Evolutionary conservation across 2,797 vertebrate species (phyloP).

Genomic region (Pelobates cultripes): DNA sequence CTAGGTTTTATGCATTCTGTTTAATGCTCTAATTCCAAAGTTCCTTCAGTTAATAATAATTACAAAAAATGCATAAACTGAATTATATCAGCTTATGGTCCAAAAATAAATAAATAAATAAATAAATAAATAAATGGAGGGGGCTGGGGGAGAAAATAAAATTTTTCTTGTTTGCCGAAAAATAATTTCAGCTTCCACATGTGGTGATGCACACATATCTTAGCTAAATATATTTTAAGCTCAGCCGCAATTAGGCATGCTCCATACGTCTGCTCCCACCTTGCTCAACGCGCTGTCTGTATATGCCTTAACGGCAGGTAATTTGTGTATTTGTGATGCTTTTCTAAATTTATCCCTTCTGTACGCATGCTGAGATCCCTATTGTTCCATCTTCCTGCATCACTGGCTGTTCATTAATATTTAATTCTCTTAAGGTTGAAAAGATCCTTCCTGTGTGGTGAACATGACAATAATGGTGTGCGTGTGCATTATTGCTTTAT

Average conservation of each 20-base stretch:
- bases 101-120: too few relatives aligned
- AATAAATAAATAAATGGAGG: too few relatives aligned
- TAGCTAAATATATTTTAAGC: slow-evolving; percentile 8
- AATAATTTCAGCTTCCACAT: background rate
- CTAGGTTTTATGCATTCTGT: too few relatives aligned
- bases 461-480: slow-evolving; percentile 15
- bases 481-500: slow-evolving; percentile 1
- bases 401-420: slow-evolving; percentile 40
- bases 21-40: too few relatives aligned
- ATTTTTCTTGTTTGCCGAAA: too few relatives aligned
- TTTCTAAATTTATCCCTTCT: slow-evolving; percentile 36
- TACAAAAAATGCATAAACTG: too few relatives aligned
- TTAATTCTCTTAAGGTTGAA: slow-evolving; percentile 43
- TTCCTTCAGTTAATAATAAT: too few relatives aligned
- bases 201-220: background rate
- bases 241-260: slow-evolving; percentile 34
- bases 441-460: slow-evolving; percentile 13
- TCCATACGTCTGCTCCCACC: background rate
- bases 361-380: slow-evolving; percentile 26
- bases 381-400: slow-evolving; percentile 31
- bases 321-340: slow-evolving; percentile 27
- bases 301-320: slow-evolving; percentile 21
- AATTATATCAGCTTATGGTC: too few relatives aligned
- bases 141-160: too few relatives aligned
- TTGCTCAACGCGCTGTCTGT: slow-evolving; percentile 21